These are phyloP conservation scores for Antheraea mylitta DNA, from an alignment of 1,140 invertebrate genomes.

Conservation along the genomic window DNA sequence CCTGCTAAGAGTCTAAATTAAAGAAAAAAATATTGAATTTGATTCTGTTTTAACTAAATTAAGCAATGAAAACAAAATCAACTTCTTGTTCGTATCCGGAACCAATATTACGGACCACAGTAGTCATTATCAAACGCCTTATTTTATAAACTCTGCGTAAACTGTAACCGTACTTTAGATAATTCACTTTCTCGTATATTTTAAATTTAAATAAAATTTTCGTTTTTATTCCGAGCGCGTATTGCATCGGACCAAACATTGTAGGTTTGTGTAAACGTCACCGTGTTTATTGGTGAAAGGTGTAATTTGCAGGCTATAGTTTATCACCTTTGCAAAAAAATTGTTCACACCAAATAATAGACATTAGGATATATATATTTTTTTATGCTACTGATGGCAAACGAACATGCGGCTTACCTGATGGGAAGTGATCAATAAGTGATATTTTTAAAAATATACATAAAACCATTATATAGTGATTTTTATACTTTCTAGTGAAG, in stretches of 20 bases:
- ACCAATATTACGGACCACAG: background rate
- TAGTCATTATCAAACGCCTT: background rate
- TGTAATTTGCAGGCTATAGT: background rate
- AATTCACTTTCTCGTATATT: slow-evolving; percentile 40
- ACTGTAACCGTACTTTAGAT: slow-evolving; percentile 13
- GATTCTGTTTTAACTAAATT: no score
- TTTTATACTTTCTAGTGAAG: no score
- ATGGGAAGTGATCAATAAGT: no score
- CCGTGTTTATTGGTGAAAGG: slow-evolving; percentile 15
- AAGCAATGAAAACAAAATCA: background rate
- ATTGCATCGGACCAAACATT: slow-evolving; percentile 20
- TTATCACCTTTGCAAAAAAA: slow-evolving; percentile 1
- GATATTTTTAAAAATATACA: no score
- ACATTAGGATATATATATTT: no score
- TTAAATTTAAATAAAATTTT: slow-evolving; percentile 38
- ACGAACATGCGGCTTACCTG: no score
- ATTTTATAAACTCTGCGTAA: background rate
- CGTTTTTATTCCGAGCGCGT: slow-evolving; percentile 33
- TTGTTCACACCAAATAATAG: no score
- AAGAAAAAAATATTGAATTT: no score
- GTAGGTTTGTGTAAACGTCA: slow-evolving; percentile 17
- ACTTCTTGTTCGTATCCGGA: background rate
- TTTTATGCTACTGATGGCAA: no score
- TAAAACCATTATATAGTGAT: no score
- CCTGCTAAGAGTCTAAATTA: no score